These are phyloP conservation scores for Ferrisia virgata DNA, from an alignment of 2,888 invertebrate species.

Conservation along the genomic window DNA sequence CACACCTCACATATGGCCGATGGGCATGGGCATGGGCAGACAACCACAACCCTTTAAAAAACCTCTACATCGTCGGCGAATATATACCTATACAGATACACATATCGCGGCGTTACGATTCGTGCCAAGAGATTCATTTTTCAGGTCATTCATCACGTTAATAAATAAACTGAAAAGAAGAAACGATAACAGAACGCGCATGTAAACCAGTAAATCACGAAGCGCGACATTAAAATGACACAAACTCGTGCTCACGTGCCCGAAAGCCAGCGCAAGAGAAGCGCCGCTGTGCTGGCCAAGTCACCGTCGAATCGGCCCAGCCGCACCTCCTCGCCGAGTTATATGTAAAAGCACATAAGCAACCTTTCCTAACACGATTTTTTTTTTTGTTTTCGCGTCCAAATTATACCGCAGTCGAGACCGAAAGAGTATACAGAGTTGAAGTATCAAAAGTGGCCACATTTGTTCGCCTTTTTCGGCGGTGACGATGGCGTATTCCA, in stretches of 20 bases:
- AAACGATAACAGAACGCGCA: conserved; percentile 8
- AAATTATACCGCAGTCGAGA: background rate
- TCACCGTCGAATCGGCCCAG: too few species aligned
- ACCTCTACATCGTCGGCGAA: background rate
- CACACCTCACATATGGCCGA: too few species aligned
- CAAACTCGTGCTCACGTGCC: conserved; percentile 12
- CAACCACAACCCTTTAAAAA: background rate
- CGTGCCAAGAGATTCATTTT: background rate
- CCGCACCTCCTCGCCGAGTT: background rate
- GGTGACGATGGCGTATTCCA: too few species aligned
- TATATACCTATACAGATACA: too few species aligned
- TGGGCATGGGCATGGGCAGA: too few species aligned
- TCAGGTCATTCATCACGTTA: conserved; percentile 1
- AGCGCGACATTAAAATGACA: conserved; percentile 10
- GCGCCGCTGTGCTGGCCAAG: background rate
- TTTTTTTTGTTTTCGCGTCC: background rate
- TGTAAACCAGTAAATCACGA: conserved; percentile 11
- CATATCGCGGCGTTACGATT: background rate
- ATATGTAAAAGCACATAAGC: background rate
- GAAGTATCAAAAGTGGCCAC: background rate
- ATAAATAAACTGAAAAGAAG: background rate
- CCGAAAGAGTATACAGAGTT: too few species aligned
- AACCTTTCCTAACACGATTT: background rate
- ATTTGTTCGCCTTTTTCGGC: background rate
- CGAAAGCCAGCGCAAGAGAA: background rate